Conservation (phyloP, 2,113 vertebrate genomes). For the Peromyscus polionotus region DNA sequence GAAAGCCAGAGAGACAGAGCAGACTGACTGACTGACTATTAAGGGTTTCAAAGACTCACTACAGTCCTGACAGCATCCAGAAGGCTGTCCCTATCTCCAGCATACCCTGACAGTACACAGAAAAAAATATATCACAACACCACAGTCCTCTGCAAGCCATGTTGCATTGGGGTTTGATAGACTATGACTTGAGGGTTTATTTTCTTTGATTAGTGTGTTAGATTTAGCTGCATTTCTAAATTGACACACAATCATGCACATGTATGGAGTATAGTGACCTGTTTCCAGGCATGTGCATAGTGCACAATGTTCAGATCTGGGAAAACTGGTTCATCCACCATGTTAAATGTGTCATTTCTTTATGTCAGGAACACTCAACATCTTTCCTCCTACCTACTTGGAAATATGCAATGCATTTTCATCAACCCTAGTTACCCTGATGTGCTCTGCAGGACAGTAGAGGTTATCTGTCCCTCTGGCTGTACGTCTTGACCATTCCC, state of each 20-base stretch:
- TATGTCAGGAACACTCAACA: background rate
- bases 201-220: background rate
- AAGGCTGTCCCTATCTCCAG: background rate
- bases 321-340: background rate
- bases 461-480: background rate
- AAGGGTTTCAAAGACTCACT: background rate
- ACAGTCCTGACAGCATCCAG: background rate
- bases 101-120: background rate
- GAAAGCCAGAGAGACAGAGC: background rate
- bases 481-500: background rate
- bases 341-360: background rate
- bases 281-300: background rate
- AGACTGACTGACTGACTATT: background rate
- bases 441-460: no score
- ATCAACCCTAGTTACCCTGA: background rate
- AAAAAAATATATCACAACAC: background rate
- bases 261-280: no score
- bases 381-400: background rate
- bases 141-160: background rate
- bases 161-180: constrained; percentile 5
- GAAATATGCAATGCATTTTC: background rate
- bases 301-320: background rate
- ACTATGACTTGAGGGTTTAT: background rate
- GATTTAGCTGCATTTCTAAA: background rate
- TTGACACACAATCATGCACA: background rate